Percentiles rank a stretch among this genome's conserved stretches.
Conservation (phyloP, 2,888 invertebrate genomes). For the Alentia gelatinosa region DNA sequence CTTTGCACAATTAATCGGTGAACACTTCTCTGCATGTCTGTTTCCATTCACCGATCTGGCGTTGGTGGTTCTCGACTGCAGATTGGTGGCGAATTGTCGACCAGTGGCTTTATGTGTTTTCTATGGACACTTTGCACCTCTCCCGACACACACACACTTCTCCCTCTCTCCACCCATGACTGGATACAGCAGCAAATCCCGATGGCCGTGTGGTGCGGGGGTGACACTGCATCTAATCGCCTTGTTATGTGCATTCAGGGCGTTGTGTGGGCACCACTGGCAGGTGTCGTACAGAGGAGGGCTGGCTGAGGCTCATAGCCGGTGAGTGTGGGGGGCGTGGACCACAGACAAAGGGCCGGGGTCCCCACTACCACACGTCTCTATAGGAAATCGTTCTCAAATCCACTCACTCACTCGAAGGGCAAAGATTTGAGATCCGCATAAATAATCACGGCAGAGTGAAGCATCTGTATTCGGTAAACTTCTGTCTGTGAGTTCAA, state of each 20-base stretch:
- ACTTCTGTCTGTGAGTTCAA: too few species aligned
- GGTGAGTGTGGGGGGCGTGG: background rate
- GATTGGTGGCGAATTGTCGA: too few species aligned
- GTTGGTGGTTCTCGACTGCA: too few species aligned
- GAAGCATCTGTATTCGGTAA: too few species aligned
- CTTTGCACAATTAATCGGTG: too few species aligned
- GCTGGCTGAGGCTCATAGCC: background rate
- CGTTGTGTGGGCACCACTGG: background rate
- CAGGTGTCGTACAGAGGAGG: background rate
- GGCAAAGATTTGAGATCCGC: background rate
- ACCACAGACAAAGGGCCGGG: background rate
- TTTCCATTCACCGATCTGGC: too few species aligned
- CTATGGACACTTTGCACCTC: too few species aligned
- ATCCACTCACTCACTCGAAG: background rate
- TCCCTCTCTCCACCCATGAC: too few species aligned
- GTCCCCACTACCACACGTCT: background rate
- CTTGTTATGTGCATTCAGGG: background rate
- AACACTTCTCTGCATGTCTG: too few species aligned
- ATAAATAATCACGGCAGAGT: background rate
- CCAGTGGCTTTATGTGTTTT: too few species aligned
- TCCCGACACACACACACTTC: background rate
- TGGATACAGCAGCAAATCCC: background rate
- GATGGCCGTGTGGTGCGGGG: background rate
- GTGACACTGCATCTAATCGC: background rate
- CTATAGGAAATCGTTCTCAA: constrained; percentile 6